Percentiles rank a stretch among this genome's conserved stretches.
These are phyloP conservation scores for Hyperoodon ampullatus DNA, from an alignment of 2,113 vertebrate species.

Conservation along the genomic window DNA sequence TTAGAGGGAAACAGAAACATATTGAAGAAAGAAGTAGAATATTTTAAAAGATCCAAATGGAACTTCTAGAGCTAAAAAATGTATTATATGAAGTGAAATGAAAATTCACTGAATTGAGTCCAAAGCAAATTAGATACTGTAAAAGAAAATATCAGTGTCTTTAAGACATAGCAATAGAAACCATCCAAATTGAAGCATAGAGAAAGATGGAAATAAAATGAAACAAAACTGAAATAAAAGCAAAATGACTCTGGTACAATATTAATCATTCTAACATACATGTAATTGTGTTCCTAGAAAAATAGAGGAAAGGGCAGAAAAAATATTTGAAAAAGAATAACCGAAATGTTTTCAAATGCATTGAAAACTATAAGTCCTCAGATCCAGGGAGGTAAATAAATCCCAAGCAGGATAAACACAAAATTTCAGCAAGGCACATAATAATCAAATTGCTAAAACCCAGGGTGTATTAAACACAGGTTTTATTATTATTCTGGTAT, in stretches of 20 bases:
- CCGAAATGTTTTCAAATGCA: background rate
- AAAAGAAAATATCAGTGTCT: background rate
- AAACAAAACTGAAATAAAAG: background rate
- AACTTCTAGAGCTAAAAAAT: background rate
- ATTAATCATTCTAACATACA: background rate
- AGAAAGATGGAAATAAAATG: background rate
- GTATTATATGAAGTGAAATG: background rate
- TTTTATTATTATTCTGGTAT: background rate
- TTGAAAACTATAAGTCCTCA: background rate
- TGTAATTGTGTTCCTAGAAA: background rate
- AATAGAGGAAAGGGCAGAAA: background rate
- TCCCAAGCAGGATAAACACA: background rate
- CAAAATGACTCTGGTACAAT: background rate
- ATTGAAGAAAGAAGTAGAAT: background rate
- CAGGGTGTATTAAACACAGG: too few species aligned
- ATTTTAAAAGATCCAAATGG: background rate
- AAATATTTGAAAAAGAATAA: background rate
- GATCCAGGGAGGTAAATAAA: background rate
- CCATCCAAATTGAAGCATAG: background rate
- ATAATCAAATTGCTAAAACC: too few species aligned
- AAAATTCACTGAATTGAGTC: background rate
- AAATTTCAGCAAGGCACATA: background rate
- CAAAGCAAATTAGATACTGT: background rate
- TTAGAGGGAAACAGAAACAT: background rate
- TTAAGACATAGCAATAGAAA: background rate